Conservation (phyloP, 2,888 invertebrate species). For the Apodemia duryi region DNA sequence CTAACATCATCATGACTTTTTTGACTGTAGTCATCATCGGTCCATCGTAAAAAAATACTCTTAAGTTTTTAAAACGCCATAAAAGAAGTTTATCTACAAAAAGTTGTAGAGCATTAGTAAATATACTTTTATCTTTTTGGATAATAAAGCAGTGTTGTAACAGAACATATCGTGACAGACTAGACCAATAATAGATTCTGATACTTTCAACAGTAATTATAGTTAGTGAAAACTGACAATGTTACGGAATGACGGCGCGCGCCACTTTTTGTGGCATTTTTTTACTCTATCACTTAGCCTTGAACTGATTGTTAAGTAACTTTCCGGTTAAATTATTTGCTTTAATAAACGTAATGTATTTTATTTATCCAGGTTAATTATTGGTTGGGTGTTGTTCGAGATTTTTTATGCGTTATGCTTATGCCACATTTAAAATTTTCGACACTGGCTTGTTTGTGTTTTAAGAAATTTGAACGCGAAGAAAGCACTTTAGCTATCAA, state of each 20-base stretch:
- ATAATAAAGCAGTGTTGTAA: neutral
- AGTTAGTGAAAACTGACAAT: slow-evolving; percentile 4
- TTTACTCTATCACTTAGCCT: slow-evolving; percentile 55
- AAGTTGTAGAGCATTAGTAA: neutral
- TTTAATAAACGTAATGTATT: slow-evolving; percentile 13
- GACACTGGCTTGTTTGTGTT: neutral
- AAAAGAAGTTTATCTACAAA: too few relatives aligned
- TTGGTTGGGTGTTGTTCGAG: neutral
- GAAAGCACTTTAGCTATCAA: too few relatives aligned
- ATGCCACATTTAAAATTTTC: neutral
- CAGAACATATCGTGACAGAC: neutral
- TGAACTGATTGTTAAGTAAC: slow-evolving; percentile 55
- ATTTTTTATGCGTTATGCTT: neutral
- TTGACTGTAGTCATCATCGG: too few relatives aligned
- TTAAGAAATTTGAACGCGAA: too few relatives aligned
- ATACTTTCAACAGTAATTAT: slow-evolving; percentile 8
- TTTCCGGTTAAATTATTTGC: slow-evolving; percentile 43
- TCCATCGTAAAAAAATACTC: too few relatives aligned
- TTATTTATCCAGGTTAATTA: slow-evolving; percentile 5
- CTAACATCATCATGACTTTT: too few relatives aligned
- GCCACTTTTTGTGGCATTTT: slow-evolving; percentile 50
- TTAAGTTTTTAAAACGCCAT: too few relatives aligned
- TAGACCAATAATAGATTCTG: neutral
- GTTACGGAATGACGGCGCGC: slow-evolving; percentile 28
- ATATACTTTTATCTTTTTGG: neutral